phyloP scores from a whole-genome alignment of 2,113 vertebrate species.

The Triplophysa tibetana region DNA sequence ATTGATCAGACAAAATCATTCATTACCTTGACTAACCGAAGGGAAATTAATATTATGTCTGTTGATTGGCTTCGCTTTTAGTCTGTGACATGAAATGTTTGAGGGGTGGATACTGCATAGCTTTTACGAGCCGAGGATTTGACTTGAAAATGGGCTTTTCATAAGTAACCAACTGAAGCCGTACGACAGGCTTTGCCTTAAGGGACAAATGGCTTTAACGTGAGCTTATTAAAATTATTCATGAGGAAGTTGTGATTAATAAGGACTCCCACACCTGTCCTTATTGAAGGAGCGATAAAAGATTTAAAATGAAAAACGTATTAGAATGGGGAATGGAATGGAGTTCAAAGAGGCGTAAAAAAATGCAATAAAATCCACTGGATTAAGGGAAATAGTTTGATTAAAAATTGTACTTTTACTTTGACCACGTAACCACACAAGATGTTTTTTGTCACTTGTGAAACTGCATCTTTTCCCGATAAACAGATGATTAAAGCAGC shows the following conservation, averaged over 20 bases:
- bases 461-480: not conserved
- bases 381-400: conserved; percentile 15
- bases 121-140: conserved; percentile 3
- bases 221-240: conserved; percentile 44
- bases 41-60: conserved; percentile 1
- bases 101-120: conserved; percentile 18
- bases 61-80: not conserved
- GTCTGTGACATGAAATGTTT: conserved; percentile 17
- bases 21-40: not conserved
- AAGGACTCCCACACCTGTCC: conserved; percentile 41
- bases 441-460: not conserved
- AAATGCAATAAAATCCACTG: conserved; percentile 18
- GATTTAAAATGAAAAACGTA: conserved; percentile 40
- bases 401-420: conserved; percentile 30
- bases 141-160: conserved; percentile 5
- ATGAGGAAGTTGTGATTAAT: conserved; percentile 40
- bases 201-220: conserved; percentile 20
- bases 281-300: conserved; percentile 46
- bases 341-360: not conserved
- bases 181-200: conserved; percentile 36
- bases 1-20: conserved; percentile 8
- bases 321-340: not conserved
- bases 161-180: conserved; percentile 38
- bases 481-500: conserved; percentile 11
- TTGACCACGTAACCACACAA: not conserved